Base-by-base conservation (phyloP, 2,113 vertebrate species). In the Pelobates fuscus region DNA sequence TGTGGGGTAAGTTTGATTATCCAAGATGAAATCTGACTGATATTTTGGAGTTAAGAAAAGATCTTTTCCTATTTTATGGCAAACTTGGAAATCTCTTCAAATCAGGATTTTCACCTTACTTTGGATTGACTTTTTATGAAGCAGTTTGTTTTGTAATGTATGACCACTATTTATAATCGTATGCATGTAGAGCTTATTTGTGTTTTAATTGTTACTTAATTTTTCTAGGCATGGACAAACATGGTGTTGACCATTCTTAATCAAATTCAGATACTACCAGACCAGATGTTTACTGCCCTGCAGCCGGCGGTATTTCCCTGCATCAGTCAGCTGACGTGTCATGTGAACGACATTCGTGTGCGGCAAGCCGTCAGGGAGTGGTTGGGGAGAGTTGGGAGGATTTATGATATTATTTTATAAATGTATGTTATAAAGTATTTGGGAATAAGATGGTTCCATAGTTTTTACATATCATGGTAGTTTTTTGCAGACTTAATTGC, bases 211-310 rank as follows among this genome's bases (percentile, higher is more conserved):
- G 18, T 5, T 75, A 15, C 26, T 70, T 32, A 29, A 77, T 67
- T 71, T 29, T 81, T 17, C 3, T 73, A 99, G 97, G 96, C 97
- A 0, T 99, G 97, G 97, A 98, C 95, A 89, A 98, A 94, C 88
- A 98, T 98, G 97, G 94, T 98, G 78, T 83, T 99, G 84, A 96
- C 94, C 0, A 91, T 99, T 78, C 93, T 99, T 70, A 97, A 94
- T 61, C 96, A 99, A 85, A 93, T 98, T 79, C 95, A 97, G 84
- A 88, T 93, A 26, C 87, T 99, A 20, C 90, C 95, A 0, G 96
- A 98, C 81, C 82, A 91, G 54, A 94, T 88, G 0, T 99, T 99
- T 83, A 88, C 90, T 20, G 95, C 94, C 3, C 93, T 99, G 3
- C 97, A 97, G 87, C 96, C 96, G 0, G 95, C 89, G 0, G 90